phyloP scores from a whole-genome alignment of 2,113 vertebrate species.

The Smithornis capensis region DNA sequence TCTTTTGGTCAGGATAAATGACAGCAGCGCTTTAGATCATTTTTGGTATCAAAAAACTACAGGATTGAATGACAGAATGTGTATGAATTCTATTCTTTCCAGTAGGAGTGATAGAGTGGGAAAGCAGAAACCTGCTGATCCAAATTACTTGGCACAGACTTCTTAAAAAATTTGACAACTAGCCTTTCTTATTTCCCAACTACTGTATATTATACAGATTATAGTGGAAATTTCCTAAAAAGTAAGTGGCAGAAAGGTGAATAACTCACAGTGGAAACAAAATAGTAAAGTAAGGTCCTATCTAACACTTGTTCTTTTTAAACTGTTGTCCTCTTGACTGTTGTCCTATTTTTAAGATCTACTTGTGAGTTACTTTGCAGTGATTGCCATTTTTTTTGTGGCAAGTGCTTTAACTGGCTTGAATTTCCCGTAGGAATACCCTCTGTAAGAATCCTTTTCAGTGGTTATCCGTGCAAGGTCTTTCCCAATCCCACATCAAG shows the following conservation, averaged over 20 bases:
- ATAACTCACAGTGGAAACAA: not conserved
- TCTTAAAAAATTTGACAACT: not conserved
- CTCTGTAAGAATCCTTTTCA: not conserved
- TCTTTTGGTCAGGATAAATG: not conserved
- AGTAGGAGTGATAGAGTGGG: not conserved
- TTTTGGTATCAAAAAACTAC: not conserved
- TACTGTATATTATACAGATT: not conserved
- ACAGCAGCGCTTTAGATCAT: not conserved
- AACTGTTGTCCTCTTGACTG: not conserved
- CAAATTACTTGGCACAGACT: accelerated
- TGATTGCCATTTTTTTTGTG: not conserved
- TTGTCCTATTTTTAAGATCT: not conserved
- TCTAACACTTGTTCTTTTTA: not conserved
- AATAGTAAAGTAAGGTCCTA: not conserved
- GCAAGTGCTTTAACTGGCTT: not conserved
- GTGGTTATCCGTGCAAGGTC: not conserved
- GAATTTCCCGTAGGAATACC: not conserved
- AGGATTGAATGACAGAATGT: not conserved
- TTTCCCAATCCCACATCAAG: not conserved
- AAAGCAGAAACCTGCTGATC: not conserved
- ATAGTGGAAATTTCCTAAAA: not conserved
- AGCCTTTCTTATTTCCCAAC: not conserved
- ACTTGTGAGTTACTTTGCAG: not conserved
- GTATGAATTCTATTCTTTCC: not conserved
- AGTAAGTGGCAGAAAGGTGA: not conserved